phyloP scores from a whole-genome alignment of 2,113 vertebrate genomes.

The Malurus melanocephalus region DNA sequence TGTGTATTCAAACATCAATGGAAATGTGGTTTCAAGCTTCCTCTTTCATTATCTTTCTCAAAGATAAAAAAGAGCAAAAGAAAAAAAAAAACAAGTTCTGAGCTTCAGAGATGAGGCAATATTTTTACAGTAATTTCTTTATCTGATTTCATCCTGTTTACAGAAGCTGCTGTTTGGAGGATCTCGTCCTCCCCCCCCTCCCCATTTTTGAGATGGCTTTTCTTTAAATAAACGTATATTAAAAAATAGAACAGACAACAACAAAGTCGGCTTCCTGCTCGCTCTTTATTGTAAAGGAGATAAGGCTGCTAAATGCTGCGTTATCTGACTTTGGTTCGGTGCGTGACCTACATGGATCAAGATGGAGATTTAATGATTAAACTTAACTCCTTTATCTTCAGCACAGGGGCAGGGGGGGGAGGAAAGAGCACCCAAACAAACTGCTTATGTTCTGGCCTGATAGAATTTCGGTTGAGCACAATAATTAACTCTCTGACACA shows the following conservation, averaged over 20 bases:
- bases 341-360: constrained; percentile 56
- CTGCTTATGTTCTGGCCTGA: constrained; percentile 14
- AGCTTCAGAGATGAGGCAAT: constrained; percentile 76
- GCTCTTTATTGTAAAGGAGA: background rate
- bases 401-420: background rate
- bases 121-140: constrained; percentile 79
- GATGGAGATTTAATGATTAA: constrained; percentile 67
- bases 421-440: constrained; percentile 49
- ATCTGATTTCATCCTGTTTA: constrained; percentile 80
- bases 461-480: constrained; percentile 61
- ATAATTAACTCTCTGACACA: constrained; percentile 74
- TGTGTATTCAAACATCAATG: constrained; percentile 92
- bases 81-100: constrained; percentile 63
- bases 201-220: constrained; percentile 31
- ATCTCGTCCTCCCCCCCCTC: background rate
- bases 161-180: constrained; percentile 70
- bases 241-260: constrained; percentile 25
- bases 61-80: constrained; percentile 83
- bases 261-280: constrained; percentile 17
- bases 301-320: constrained; percentile 21
- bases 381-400: constrained; percentile 61
- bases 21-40: constrained; percentile 83
- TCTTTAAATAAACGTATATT: constrained; percentile 55
- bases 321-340: constrained; percentile 38
- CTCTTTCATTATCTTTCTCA: constrained; percentile 92